Evolutionary conservation across 2,888 invertebrate species (phyloP).

Genomic region (Taenaris catops): DNA sequence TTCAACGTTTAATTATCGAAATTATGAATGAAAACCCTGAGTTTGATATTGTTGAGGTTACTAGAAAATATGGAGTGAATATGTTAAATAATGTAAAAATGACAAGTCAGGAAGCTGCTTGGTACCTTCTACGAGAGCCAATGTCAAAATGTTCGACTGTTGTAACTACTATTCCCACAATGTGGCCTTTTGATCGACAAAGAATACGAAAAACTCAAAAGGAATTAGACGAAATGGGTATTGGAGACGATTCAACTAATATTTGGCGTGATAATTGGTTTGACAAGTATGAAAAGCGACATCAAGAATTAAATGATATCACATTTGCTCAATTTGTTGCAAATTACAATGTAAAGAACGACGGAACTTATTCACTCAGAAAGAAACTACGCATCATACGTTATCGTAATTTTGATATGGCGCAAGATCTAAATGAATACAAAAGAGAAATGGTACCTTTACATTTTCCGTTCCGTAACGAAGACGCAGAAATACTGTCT

Average conservation of each 20-base stretch:
- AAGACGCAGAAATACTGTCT: conserved; percentile 17
- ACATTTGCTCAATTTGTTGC: conserved; percentile 43
- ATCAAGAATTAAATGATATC: conserved; percentile 32
- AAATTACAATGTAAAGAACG: conserved; percentile 11
- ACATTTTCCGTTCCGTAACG: conserved; percentile 22
- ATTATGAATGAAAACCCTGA: conserved; percentile 30
- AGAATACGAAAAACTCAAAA: conserved; percentile 35
- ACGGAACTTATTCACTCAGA: conserved; percentile 5
- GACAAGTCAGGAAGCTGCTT: conserved; percentile 42
- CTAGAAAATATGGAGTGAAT: conserved; percentile 24
- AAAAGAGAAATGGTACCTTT: conserved; percentile 30
- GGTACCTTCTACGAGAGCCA: conserved; percentile 29
- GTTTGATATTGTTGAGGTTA: conserved; percentile 27
- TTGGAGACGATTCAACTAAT: conserved; percentile 34
- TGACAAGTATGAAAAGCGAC: conserved; percentile 43
- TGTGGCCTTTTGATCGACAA: conserved; percentile 36
- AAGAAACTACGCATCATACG: conserved; percentile 11
- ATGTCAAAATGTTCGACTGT: conserved; percentile 24
- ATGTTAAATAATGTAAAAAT: conserved; percentile 26
- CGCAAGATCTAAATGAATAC: conserved; percentile 33
- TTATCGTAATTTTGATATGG: conserved; percentile 36
- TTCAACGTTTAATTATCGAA: conserved; percentile 38
- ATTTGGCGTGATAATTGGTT: conserved; percentile 47
- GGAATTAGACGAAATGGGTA: conserved; percentile 31
- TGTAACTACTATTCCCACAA: conserved; percentile 22